These are phyloP conservation scores for Sternarchorhynchus goeldii DNA, from an alignment of 2,797 vertebrate genomes.

Conservation along the genomic window DNA sequence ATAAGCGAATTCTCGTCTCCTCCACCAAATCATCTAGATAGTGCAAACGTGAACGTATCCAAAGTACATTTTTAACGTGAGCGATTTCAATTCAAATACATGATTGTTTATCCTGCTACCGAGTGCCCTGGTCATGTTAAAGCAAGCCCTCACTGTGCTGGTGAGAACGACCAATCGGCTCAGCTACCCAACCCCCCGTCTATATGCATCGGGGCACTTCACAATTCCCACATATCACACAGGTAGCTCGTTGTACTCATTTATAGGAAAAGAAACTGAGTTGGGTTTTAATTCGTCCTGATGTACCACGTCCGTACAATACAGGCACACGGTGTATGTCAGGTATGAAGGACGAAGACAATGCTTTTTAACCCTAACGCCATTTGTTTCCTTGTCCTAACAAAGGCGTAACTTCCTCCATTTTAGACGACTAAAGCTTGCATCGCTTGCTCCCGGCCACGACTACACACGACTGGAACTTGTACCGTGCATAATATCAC, in stretches of 20 bases:
- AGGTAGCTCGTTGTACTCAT: background rate
- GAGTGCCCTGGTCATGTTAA: conserved; percentile 81
- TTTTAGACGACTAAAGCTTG: conserved; percentile 53
- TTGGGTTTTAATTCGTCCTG: background rate
- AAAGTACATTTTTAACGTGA: conserved; percentile 62
- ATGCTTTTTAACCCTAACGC: conserved; percentile 46
- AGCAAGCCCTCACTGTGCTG: conserved; percentile 76
- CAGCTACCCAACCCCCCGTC: conserved; percentile 76
- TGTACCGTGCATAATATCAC: no score
- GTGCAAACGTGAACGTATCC: conserved; percentile 63
- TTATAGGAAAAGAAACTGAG: background rate
- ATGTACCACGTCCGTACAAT: background rate
- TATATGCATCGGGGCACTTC: background rate
- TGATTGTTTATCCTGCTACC: conserved; percentile 73
- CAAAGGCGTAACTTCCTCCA: conserved; percentile 66
- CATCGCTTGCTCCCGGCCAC: background rate
- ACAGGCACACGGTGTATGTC: background rate
- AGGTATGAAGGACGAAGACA: background rate
- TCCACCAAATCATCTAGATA: conserved; percentile 59
- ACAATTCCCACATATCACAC: background rate
- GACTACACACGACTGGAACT: background rate
- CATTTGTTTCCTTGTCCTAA: conserved; percentile 59
- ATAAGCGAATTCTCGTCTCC: conserved; percentile 55
- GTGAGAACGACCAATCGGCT: conserved; percentile 77
- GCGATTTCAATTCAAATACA: conserved; percentile 72